These are phyloP conservation scores for Marisa cornuarietis DNA, from an alignment of 1,140 invertebrate genomes.

Conservation along the genomic window DNA sequence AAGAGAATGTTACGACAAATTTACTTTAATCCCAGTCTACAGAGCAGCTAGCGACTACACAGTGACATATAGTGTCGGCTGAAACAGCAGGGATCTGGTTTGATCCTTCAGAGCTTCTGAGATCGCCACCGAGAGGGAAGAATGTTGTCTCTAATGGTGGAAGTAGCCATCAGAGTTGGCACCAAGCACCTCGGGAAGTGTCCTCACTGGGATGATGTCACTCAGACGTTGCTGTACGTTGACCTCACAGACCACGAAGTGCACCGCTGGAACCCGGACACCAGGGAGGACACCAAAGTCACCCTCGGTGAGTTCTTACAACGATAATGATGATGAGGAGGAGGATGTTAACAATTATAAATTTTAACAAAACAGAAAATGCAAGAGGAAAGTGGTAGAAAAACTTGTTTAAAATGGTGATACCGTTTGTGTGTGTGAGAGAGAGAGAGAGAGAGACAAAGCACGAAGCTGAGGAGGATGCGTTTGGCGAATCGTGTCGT, in stretches of 20 bases:
- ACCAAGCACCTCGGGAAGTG: conserved; percentile 62
- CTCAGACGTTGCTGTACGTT: conserved; percentile 74
- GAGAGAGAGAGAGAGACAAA: background rate
- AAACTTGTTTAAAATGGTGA: no score
- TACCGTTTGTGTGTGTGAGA: background rate
- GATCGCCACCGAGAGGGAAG: no score
- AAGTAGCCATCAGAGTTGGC: conserved; percentile 31
- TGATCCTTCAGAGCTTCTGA: no score
- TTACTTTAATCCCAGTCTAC: no score
- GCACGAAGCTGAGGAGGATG: background rate
- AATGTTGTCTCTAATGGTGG: conserved; percentile 5
- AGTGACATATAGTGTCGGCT: no score
- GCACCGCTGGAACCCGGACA: conserved; percentile 70
- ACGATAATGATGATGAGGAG: conserved; percentile 4
- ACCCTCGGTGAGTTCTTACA: conserved; percentile 30
- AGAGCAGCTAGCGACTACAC: no score
- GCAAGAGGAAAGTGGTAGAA: no score
- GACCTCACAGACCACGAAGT: conserved; percentile 72
- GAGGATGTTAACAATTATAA: conserved; percentile 6
- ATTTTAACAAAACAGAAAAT: no score
- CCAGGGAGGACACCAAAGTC: conserved; percentile 56
- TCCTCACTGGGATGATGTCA: conserved; percentile 74
- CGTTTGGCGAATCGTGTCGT: no score
- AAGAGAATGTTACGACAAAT: no score
- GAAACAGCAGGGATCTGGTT: no score